phyloP scores from a whole-genome alignment of 2,797 vertebrate species.

The Arvicola amphibius region DNA sequence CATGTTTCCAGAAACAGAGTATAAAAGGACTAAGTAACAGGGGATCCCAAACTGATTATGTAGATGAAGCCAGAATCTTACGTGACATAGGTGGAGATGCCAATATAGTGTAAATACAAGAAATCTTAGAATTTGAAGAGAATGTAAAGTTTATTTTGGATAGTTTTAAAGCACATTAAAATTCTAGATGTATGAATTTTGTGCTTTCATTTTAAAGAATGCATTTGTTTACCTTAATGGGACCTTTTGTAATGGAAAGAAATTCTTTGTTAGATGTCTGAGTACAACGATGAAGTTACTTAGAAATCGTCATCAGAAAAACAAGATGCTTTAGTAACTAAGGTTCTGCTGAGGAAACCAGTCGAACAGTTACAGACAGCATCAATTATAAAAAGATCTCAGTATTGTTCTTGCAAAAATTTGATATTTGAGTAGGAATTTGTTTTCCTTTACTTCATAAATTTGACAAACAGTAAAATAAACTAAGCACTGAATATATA shows the following conservation, averaged over 20 bases:
- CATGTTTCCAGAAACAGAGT: neutral
- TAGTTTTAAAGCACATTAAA: neutral
- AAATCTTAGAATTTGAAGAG: neutral
- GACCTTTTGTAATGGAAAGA: neutral
- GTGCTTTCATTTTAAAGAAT: neutral
- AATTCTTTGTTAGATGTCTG: neutral
- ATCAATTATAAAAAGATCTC: neutral
- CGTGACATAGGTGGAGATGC: neutral
- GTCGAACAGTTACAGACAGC: neutral
- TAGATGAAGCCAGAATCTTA: constrained; percentile 2
- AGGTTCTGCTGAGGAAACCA: neutral
- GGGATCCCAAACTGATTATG: neutral
- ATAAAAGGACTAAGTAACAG: neutral
- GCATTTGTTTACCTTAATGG: neutral
- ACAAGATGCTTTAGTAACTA: neutral
- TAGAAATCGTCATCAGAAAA: neutral
- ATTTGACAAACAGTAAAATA: neutral
- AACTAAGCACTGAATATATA: neutral
- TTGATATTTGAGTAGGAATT: neutral
- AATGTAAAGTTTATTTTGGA: neutral
- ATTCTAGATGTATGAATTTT: neutral
- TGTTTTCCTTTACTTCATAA: neutral
- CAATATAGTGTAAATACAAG: neutral
- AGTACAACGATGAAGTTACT: neutral
- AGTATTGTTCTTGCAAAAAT: neutral